Evolutionary conservation across 2,797 vertebrate genomes (phyloP), one percentile per base, ranked within the genome.

Genomic region (Huso huso): DNA sequence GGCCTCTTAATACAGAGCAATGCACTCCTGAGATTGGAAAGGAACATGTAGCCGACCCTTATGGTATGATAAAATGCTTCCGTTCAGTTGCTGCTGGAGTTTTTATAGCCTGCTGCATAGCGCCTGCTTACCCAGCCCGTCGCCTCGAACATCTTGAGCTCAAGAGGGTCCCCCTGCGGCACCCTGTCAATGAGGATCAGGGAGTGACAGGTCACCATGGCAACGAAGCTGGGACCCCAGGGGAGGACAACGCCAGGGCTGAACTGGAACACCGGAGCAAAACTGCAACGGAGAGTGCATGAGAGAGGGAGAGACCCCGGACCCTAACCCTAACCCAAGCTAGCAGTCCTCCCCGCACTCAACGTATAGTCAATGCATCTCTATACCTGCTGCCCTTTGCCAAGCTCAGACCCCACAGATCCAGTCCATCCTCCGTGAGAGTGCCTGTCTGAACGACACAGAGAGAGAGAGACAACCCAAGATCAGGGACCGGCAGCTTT

Each of bases 111-210:
- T 37, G 23, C 23, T 37, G 23, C 4, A 4, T 37, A 37, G 37
- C 72, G 81, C 87, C 78, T 67, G 85, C 93, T 92, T 82, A 99
- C 97, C 97, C 97, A 99, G 85, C 95, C 93, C 63, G 93, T 97
- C 78, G 96, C 95, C 83, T 96, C 94, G 77, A 99, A 98, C 95
- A 99, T 98, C 88, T 98, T 99, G 74, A 99, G 87, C 83, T 99
- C 96, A 61, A 99, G 91, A 0, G 97, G 97, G 76, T 99, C 96
- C 72, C 96, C 97, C 69, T 96, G 97, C 74, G 99, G 90, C 18
- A 93, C 85, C 49, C 96, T 96, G 71, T 94, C 94, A 69, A 99
- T 97, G 89, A 95, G 98, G 69, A 96, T 99, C 61, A 99, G 95
- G 18, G 95, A 95, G 82, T 99, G 97, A 83, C 97, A 99, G 66